Evolutionary conservation across 2,888 invertebrate species (phyloP).

Genomic region (Gymnoscelis rufifasciata): DNA sequence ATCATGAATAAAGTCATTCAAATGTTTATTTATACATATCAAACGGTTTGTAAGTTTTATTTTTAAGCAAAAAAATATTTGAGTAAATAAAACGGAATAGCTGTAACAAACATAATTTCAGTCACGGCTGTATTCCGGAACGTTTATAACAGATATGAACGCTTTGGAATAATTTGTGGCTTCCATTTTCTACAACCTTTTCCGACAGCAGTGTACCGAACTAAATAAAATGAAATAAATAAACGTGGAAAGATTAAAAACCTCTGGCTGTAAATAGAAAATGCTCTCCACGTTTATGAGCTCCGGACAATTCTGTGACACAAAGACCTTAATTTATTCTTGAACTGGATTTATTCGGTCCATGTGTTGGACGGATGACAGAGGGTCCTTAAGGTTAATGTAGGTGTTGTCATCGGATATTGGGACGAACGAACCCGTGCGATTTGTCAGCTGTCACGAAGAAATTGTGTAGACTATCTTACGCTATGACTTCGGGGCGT

Average conservation of each 20-base stretch:
- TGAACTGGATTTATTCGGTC: conserved; percentile 69
- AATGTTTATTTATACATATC: too few relatives aligned
- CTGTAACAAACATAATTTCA: too few relatives aligned
- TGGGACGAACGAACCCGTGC: conserved; percentile 60
- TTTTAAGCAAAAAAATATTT: too few relatives aligned
- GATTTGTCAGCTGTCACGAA: conserved; percentile 64
- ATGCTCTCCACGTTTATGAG: conserved; percentile 40
- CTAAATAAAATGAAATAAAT: conserved; percentile 2
- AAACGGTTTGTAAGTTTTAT: too few relatives aligned
- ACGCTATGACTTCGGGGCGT: not conserved
- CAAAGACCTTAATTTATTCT: conserved; percentile 75
- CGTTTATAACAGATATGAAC: not conserved
- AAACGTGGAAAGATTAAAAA: conserved; percentile 17
- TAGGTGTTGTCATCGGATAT: conserved; percentile 73
- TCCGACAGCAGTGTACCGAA: not conserved
- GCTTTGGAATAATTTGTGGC: not conserved
- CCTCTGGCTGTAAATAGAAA: conserved; percentile 17
- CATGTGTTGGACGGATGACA: conserved; percentile 64
- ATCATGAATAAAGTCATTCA: too few relatives aligned
- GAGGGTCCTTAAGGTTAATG: conserved; percentile 72
- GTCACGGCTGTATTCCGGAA: too few relatives aligned
- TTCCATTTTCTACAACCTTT: not conserved
- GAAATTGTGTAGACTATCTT: conserved; percentile 40
- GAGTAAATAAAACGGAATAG: too few relatives aligned
- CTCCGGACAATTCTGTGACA: conserved; percentile 54